Evolutionary conservation across 2,888 invertebrate genomes (phyloP), one percentile per base, ranked within the genome.

Genomic region (Ophraella communa): DNA sequence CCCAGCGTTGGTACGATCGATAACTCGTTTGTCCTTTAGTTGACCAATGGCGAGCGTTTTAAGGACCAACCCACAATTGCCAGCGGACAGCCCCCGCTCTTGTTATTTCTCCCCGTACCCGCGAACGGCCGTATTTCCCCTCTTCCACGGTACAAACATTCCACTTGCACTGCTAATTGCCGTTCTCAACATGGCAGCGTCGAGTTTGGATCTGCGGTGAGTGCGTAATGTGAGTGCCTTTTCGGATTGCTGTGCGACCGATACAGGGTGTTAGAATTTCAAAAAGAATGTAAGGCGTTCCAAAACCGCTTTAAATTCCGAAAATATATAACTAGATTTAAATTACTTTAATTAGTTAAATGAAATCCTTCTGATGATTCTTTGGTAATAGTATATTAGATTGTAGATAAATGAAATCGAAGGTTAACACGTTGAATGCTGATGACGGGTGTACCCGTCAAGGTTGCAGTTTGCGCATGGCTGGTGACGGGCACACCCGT

Each of bases 11-110:
- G 49, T 8, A 51, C 5, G 27, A 65, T 65, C 65, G 45, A 65
- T 65, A 65, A 65, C 77, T 74, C 65, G 76, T 76, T 76, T 77
- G 78, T 76, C 76, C 76, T 69, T 61, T 59, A 60, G 66, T 69
- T 73, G 76, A 70, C 78, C 76, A 77, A 77, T 77, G 74, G 73
- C 70, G 72, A 74, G 67, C 71, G 68, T 42, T 66, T 62, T 65
- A 60, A 59, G 57, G 67, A 62, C 69, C 67, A 60, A 55, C 65
- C 68, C 69, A 66, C 67, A 42, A 51, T 2, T 14, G 53, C 14
- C 10, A 53, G 53, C 24, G 60, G 52, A 24, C 52, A 44, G 60
- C 60, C 60, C 52, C 44, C 52, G 60, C 60, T 39, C 27, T 27
- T 24, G 17, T 51, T 51, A 27, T 27, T 51, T 10, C 27, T 24